Evolutionary conservation across 2,113 vertebrate species (phyloP).

Genomic region (Neomonachus schauinslandi): DNA sequence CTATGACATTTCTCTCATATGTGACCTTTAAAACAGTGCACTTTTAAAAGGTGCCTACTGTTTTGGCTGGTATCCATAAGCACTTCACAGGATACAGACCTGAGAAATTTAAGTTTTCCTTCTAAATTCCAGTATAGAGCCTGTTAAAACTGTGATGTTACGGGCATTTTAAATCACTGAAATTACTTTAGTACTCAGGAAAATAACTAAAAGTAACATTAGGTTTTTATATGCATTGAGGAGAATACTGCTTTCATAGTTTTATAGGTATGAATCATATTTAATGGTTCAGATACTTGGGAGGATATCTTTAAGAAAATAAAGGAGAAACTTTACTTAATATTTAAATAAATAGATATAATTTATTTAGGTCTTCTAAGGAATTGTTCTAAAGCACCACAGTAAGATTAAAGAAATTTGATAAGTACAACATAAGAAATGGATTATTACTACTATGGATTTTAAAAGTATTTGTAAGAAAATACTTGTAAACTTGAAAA

Average conservation of each 20-base stretch:
- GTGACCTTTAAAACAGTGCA: neutral
- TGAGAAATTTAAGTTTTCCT: constrained; percentile 16
- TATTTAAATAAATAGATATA: neutral
- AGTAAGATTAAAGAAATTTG: constrained; percentile 37
- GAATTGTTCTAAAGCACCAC: neutral
- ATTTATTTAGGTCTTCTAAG: constrained; percentile 25
- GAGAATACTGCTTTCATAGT: neutral
- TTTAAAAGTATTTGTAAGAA: constrained; percentile 21
- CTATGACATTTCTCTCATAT: neutral
- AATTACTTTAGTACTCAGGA: constrained; percentile 34
- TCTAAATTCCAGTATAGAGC: constrained; percentile 55
- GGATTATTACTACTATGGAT: neutral
- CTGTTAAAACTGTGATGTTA: constrained; percentile 10
- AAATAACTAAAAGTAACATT: constrained; percentile 29
- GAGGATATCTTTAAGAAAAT: neutral
- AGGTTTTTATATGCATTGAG: neutral
- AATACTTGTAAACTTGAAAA: constrained; percentile 16
- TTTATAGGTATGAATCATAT: neutral
- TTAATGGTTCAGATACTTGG: neutral
- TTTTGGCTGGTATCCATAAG: constrained; percentile 33
- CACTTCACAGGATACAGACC: neutral
- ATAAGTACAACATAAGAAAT: constrained; percentile 4
- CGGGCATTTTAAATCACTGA: constrained; percentile 28
- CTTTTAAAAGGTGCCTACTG: neutral
- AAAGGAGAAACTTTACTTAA: neutral